A percentile compares a stretch with the other conserved stretches of the same genome.
These are phyloP conservation scores for Monoplex corrugatus DNA, from an alignment of 2,888 invertebrate genomes.

Conservation along the genomic window DNA sequence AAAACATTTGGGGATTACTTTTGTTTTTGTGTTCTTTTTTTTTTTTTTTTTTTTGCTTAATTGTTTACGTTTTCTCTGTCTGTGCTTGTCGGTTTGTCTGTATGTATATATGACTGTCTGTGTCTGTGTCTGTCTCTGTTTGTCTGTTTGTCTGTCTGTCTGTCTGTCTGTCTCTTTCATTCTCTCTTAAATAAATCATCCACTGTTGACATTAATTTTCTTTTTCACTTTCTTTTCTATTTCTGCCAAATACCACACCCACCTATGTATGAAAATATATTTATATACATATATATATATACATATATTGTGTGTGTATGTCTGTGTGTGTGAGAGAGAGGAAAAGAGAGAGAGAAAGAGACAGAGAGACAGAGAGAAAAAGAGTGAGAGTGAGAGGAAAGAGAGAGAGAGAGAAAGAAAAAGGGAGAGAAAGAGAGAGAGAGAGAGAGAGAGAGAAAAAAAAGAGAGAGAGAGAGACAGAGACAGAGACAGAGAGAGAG, in stretches of 20 bases:
- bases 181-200: too few species aligned
- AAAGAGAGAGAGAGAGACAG: too few species aligned
- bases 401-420: neutral
- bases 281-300: too few species aligned
- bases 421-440: neutral
- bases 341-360: neutral
- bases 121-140: neutral
- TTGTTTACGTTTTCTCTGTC: neutral
- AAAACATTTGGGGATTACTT: too few species aligned
- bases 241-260: too few species aligned
- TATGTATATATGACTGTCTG: neutral
- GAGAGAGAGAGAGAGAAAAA: neutral
- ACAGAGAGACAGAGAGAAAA: neutral
- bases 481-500: too few species aligned
- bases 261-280: too few species aligned
- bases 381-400: neutral
- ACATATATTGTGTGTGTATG: too few species aligned
- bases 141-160: neutral
- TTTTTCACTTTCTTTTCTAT: too few species aligned
- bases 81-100: neutral
- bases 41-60: neutral
- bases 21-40: neutral
- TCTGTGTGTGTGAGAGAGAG: slow-evolving; percentile 3
- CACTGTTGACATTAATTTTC: too few species aligned
- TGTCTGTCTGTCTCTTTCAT: neutral